Percentiles rank a stretch among this genome's conserved stretches.
Evolutionary conservation across 2,113 vertebrate species (phyloP).

Genomic region (Catharus bicknelli): DNA sequence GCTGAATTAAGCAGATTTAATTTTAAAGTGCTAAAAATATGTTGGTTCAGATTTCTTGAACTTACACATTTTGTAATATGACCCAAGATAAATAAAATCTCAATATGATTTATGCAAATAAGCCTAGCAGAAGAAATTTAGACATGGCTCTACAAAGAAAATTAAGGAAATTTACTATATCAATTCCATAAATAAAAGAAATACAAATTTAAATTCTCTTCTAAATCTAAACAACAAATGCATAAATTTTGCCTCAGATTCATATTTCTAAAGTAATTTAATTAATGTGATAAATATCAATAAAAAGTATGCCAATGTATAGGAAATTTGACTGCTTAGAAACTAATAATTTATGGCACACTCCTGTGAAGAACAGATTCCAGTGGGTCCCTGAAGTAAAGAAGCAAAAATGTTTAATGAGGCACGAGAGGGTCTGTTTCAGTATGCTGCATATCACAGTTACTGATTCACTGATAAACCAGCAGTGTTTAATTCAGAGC

Average conservation of each 20-base stretch:
- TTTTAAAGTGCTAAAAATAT: neutral
- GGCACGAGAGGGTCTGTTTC: neutral
- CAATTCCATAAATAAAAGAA: neutral
- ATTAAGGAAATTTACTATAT: neutral
- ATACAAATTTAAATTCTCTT: neutral
- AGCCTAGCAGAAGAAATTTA: neutral
- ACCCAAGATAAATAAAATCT: neutral
- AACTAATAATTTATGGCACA: neutral
- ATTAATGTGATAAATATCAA: neutral
- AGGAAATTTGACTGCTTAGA: neutral
- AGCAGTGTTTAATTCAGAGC: neutral
- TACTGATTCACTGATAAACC: neutral
- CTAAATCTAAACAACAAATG: neutral
- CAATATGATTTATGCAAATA: neutral
- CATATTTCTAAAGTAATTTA: neutral
- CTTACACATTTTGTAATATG: neutral
- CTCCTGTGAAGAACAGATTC: neutral
- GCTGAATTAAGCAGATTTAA: neutral
- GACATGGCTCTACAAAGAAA: neutral
- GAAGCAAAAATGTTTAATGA: neutral
- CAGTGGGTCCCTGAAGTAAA: neutral
- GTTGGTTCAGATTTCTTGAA: neutral
- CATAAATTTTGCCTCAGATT: neutral
- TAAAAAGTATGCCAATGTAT: neutral
- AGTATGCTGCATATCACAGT: neutral